Conservation (phyloP, 2,113 vertebrate genomes). For the Cyphomyrus plagiostoma region DNA sequence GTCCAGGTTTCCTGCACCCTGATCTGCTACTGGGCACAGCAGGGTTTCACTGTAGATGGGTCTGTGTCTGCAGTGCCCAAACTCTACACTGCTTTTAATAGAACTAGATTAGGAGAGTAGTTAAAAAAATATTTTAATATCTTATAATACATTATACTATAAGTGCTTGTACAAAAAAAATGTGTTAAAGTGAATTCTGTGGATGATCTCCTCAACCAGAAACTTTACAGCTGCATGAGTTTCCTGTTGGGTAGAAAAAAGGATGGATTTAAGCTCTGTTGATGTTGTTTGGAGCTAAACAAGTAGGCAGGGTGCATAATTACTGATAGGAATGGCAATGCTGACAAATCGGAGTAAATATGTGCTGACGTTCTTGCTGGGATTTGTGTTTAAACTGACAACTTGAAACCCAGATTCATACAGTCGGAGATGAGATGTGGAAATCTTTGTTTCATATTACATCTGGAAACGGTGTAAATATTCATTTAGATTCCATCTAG, state of each 20-base stretch:
- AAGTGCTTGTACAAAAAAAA: background rate
- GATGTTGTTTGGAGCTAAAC: background rate
- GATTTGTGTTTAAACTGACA: background rate
- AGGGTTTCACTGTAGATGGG: background rate
- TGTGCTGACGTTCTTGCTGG: background rate
- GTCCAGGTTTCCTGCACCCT: background rate
- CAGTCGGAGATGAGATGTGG: background rate
- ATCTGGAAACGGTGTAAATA: background rate
- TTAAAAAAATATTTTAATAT: background rate
- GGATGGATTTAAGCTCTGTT: background rate
- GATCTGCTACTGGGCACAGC: background rate
- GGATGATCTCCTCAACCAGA: background rate
- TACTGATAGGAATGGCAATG: background rate
- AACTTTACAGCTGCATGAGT: background rate
- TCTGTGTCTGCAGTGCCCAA: background rate
- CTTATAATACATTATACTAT: background rate
- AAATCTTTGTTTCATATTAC: background rate
- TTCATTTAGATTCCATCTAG: background rate
- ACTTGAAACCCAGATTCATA: background rate
- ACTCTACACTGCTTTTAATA: background rate
- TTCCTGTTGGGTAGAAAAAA: background rate
- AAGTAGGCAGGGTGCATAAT: background rate
- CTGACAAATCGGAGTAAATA: background rate
- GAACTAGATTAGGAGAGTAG: background rate
- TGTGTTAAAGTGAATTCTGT: background rate